phyloP scores from a whole-genome alignment of 2,797 vertebrate genomes.

The Mus caroli region DNA sequence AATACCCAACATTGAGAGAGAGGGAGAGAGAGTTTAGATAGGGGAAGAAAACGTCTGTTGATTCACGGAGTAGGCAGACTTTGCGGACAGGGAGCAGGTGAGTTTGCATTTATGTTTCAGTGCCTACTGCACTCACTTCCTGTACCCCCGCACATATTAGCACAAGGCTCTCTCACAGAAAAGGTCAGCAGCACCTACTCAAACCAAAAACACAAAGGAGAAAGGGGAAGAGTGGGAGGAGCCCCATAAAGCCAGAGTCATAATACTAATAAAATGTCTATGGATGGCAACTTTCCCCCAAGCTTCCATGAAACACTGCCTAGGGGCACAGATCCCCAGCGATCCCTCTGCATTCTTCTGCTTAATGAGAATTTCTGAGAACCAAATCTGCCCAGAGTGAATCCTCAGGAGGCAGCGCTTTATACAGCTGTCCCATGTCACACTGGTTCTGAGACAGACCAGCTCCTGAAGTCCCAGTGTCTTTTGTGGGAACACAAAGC shows the following conservation, averaged over 20 bases:
- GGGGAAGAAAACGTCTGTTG: not conserved
- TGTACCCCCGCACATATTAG: not conserved
- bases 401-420: conserved; percentile 34
- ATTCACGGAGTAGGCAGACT: not conserved
- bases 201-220: not conserved
- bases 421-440: not conserved
- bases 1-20: not conserved
- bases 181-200: not conserved
- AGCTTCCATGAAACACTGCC: not conserved
- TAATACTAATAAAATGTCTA: not conserved
- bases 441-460: conserved; percentile 46
- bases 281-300: not conserved
- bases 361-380: conserved; percentile 74
- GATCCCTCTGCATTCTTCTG: not conserved
- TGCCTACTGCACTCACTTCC: not conserved
- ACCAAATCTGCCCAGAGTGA: not conserved
- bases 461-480: conserved; percentile 30
- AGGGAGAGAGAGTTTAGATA: too few species aligned
- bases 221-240: not conserved
- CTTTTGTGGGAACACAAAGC: conserved; percentile 51
- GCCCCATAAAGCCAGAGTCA: conserved; percentile 30
- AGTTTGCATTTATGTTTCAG: not conserved
- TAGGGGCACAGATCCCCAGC: not conserved
- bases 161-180: not conserved
- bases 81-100: not conserved